Evolutionary conservation across 2,888 invertebrate species (phyloP).

Genomic region (Danaus chrysippus): DNA sequence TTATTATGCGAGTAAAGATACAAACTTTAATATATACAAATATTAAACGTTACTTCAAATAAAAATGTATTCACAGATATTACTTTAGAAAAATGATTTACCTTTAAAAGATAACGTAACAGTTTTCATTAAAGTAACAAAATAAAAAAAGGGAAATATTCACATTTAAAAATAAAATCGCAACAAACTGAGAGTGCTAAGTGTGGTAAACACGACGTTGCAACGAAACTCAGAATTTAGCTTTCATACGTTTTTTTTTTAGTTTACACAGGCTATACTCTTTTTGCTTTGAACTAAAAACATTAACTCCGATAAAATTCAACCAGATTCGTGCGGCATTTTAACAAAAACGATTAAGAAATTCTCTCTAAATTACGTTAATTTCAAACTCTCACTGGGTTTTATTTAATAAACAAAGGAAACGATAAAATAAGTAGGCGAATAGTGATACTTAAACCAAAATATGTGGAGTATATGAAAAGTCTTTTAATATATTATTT

Average conservation of each 20-base stretch:
- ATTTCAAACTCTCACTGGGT: background rate
- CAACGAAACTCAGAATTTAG: background rate
- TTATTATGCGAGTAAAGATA: background rate
- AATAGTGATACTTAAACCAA: background rate
- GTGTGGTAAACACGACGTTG: background rate
- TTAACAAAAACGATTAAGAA: constrained; percentile 1
- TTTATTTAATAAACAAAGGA: background rate
- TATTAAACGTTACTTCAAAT: too few species aligned
- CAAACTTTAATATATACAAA: too few species aligned
- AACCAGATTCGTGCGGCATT: background rate
- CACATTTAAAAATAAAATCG: background rate
- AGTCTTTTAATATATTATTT: too few species aligned
- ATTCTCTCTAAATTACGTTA: constrained; percentile 1
- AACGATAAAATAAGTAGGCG: background rate
- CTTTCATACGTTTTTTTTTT: background rate
- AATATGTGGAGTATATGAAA: background rate
- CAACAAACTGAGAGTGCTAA: background rate
- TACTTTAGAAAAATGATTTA: too few species aligned
- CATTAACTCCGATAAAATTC: background rate
- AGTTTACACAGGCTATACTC: background rate
- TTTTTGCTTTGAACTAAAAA: constrained; percentile 2
- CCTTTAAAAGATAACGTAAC: too few species aligned
- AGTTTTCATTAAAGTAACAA: background rate
- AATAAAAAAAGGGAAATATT: background rate
- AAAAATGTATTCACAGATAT: too few species aligned